Base-by-base conservation (phyloP, 2,113 vertebrate species). In the Cygnus buccinator region DNA sequence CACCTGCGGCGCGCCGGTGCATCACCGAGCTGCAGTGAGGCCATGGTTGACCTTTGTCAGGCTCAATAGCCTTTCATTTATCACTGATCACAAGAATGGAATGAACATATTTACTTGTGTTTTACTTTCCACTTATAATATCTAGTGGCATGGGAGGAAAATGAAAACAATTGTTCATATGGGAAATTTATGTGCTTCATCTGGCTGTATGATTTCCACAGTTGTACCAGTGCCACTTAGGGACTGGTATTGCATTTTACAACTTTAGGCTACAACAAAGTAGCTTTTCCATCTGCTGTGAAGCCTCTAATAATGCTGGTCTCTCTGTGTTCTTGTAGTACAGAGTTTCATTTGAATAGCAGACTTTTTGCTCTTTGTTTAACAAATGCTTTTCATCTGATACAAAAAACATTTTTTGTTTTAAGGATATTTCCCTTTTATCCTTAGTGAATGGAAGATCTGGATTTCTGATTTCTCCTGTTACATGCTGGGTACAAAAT, bases 181-280 rank as follows among this genome's bases (percentile, higher is more conserved):
- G 98, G 98, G 98, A 98, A 99, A 99, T 99, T 99, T 98, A 99
- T 99, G 98, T 96, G 98, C 99, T 99, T 99, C 99, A 99, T 99
- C 99, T 99, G 99, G 98, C 98, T 97, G 97, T 97, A 91, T 98
- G 98, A 98, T 98, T 98, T 97, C 98, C 98, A 97, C 98, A 93
- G 97, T 98, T 98, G 98, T 98, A 98, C 98, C 98, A 91, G 93
- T 97, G 98, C 99, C 98, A 98, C 97, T 98, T 96, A 98, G 98
- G 98, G 98, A 98, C 97, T 97, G 95, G 96, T 98, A 98, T 98
- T 98, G 98, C 98, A 85, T 98, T 98, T 98, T 97, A 98, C 98
- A 92, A 98, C 98, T 98, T 98, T 97, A 96, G 98, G 98, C 98
- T 98, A 98, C 98, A 93, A 97, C 96, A 95, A 98, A 98, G 98